Percentiles rank a stretch among this genome's conserved stretches.
phyloP scores from a whole-genome alignment of 2,797 vertebrate species.

The Melanotaenia trifasciata region DNA sequence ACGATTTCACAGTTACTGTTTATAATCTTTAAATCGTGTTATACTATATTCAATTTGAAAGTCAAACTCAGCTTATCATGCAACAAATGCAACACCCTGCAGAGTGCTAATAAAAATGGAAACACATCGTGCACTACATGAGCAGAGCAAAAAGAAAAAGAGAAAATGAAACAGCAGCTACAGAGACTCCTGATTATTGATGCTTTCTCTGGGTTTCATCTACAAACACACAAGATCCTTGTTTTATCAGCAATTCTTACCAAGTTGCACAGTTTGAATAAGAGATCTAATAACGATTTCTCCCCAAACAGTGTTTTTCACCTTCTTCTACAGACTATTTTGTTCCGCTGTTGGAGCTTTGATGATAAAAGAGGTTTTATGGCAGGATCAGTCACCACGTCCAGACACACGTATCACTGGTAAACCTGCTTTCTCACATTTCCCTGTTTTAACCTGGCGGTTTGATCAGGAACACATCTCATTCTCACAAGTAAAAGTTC shows the following conservation, averaged over 20 bases:
- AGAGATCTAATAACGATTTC: constrained; percentile 49
- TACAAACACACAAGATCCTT: neutral
- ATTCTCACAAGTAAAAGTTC: constrained; percentile 64
- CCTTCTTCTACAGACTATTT: constrained; percentile 28
- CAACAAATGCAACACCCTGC: too few species aligned
- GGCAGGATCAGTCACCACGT: constrained; percentile 31
- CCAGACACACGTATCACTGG: constrained; percentile 66
- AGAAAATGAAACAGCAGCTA: too few species aligned
- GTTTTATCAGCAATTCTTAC: neutral
- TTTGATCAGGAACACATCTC: constrained; percentile 35
- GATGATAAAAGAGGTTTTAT: constrained; percentile 71
- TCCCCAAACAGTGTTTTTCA: constrained; percentile 15
- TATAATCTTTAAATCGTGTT: too few species aligned
- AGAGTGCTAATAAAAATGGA: too few species aligned
- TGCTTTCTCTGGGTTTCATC: neutral
- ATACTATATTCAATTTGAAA: too few species aligned
- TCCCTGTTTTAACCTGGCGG: constrained; percentile 46
- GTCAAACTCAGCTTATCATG: too few species aligned
- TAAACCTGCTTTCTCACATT: constrained; percentile 62
- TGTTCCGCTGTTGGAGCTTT: constrained; percentile 55
- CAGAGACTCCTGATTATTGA: too few species aligned
- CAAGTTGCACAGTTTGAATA: constrained; percentile 30
- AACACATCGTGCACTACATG: too few species aligned
- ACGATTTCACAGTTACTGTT: too few species aligned
- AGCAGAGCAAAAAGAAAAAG: too few species aligned